Percentiles rank a stretch among this genome's conserved stretches.
These are phyloP conservation scores for Stenurella melanura DNA, from an alignment of 2,888 invertebrate genomes.

Conservation along the genomic window DNA sequence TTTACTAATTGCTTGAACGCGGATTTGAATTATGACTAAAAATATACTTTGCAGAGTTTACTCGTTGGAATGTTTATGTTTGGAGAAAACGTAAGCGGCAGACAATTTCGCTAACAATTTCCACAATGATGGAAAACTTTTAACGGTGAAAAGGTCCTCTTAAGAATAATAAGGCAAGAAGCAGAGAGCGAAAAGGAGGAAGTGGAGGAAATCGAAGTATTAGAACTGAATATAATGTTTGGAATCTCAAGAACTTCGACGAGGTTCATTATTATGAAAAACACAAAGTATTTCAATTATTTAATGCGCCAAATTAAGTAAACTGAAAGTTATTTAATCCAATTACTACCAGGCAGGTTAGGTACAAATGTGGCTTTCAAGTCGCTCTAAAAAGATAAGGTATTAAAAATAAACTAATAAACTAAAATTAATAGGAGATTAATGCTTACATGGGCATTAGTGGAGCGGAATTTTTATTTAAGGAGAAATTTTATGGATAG, in stretches of 20 bases:
- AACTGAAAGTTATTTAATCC: not conserved
- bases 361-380: too few relatives aligned
- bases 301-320: conserved; percentile 6
- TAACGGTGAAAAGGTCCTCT: not conserved
- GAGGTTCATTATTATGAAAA: conserved; percentile 6
- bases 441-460: too few relatives aligned
- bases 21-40: not conserved
- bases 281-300: conserved; percentile 7
- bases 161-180: conserved; percentile 18
- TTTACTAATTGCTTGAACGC: not conserved
- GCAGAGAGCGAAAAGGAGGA: not conserved
- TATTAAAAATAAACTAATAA: too few relatives aligned
- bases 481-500: too few relatives aligned
- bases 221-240: conserved; percentile 13
- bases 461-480: too few relatives aligned
- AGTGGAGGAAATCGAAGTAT: conserved; percentile 13
- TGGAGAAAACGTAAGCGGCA: not conserved
- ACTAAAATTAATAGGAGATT: too few relatives aligned
- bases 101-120: conserved; percentile 6
- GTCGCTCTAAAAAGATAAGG: too few relatives aligned
- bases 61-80: not conserved
- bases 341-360: too few relatives aligned
- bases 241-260: conserved; percentile 14
- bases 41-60: not conserved
- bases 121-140: conserved; percentile 1